Base-by-base conservation (phyloP, 2,797 vertebrate species). In the Spinus olivaceus region DNA sequence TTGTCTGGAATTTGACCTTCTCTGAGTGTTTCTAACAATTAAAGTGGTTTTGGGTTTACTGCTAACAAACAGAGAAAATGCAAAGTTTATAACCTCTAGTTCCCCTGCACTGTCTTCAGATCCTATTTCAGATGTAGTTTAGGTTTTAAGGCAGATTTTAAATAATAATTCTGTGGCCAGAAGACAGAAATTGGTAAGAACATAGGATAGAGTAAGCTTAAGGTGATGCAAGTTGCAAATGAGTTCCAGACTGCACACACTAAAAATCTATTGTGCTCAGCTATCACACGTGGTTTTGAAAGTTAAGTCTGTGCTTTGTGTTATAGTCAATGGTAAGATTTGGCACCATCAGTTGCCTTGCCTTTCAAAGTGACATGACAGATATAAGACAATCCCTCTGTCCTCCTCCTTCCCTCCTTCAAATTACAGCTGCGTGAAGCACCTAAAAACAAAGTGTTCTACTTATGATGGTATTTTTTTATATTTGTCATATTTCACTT, bases 381-480 rank as follows among this genome's bases (percentile, higher is more conserved):
- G 8, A 22, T 82, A 20, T 3, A n/a, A 19, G 21, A 64, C 10
- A 47, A 32, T 28, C 4, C 14, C 14, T 30, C 8, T 54, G 33
- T 33, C 15, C 13, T 82, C 46, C 61, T 73, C 9, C 18, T 56
- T 54, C 27, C 12, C 27, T 44, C 16, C 16, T 69, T 46, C 47
- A 81, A 20, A 15, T 61, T 65, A 64, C 12, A 85, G 18, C 59
- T 60, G 17, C 1, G 0, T 53, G 60, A 74, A 14, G 27, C 44
- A 78, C 15, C 8, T 59, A 28, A 80, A 74, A 17, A 35, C 1
- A 30, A 0, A 42, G 0, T 30, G 2, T 76, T 77, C 24, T 69
- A 27, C 13, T 54, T 11, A 10, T 1, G 1, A 7, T 54, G 1
- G 22, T 37, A 3, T n/a, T 79, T 3, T 37, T 23, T 25, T 0